Evolutionary conservation across 2,797 vertebrate species (phyloP).

Genomic region (Oophaga sylvatica): DNA sequence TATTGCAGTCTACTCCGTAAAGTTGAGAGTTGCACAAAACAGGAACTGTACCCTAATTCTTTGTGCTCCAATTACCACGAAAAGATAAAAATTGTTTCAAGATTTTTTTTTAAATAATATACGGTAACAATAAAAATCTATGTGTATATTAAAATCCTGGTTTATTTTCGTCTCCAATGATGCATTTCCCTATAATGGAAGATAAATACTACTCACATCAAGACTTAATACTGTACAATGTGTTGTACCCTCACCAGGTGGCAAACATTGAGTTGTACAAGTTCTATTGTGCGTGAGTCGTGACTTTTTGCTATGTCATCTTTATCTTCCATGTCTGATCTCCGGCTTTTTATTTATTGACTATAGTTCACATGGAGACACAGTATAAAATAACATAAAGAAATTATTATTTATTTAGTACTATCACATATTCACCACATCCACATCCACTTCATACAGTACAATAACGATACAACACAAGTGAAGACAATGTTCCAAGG

Average conservation of each 20-base stretch:
- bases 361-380: background rate
- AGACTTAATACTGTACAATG: background rate
- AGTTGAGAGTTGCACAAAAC: background rate
- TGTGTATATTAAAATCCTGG: no score
- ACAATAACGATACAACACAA: background rate
- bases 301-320: background rate
- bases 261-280: slow-evolving; percentile 4
- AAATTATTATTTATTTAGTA: background rate
- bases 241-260: slow-evolving; percentile 6
- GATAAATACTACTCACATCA: background rate
- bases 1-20: background rate
- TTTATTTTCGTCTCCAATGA: background rate
- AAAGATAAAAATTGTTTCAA: background rate
- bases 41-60: no score
- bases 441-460: no score
- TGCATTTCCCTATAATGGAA: background rate
- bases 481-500: background rate
- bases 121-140: no score
- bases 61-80: background rate
- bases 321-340: background rate
- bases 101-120: no score
- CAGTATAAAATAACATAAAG: background rate
- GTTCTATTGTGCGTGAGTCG: background rate
- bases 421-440: background rate
- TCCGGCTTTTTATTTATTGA: background rate